phyloP scores from a whole-genome alignment of 2,888 invertebrate genomes.

The Syrista parreyssii region DNA sequence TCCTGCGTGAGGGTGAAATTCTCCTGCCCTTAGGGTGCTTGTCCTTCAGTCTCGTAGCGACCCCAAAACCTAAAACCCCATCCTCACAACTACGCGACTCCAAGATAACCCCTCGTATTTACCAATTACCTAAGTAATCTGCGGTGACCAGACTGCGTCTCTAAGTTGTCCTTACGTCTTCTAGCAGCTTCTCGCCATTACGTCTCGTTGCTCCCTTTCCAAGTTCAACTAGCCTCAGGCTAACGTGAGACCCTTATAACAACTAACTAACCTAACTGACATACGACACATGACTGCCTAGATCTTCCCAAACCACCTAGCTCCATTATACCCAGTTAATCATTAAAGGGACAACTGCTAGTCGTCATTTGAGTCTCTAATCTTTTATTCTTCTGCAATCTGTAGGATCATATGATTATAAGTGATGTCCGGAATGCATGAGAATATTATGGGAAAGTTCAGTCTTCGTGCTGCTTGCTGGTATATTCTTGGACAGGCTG shows the following conservation, averaged over 20 bases:
- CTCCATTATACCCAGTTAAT: background rate
- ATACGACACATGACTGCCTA: background rate
- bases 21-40: constrained; percentile 11
- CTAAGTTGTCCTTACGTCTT: constrained; percentile 53
- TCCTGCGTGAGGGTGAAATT: constrained; percentile 47
- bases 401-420: background rate
- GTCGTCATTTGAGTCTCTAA: background rate
- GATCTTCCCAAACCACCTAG: background rate
- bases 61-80: constrained; percentile 42
- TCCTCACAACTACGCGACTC: constrained; percentile 41
- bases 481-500: background rate
- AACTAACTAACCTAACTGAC: background rate
- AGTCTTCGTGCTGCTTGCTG: constrained; percentile 6
- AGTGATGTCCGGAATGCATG: constrained; percentile 4
- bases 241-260: constrained; percentile 6
- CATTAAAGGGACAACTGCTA: background rate
- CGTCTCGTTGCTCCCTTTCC: constrained; percentile 30
- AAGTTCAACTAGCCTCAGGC: constrained; percentile 48
- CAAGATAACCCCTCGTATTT: constrained; percentile 63
- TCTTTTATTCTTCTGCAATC: background rate
- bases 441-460: constrained; percentile 9
- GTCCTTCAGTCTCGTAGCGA: constrained; percentile 12
- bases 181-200: constrained; percentile 24
- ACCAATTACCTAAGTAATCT: constrained; percentile 67
- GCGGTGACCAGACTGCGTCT: constrained; percentile 54